phyloP scores from a whole-genome alignment of 2,888 invertebrate species.

The Drosophila paranaensis region DNA sequence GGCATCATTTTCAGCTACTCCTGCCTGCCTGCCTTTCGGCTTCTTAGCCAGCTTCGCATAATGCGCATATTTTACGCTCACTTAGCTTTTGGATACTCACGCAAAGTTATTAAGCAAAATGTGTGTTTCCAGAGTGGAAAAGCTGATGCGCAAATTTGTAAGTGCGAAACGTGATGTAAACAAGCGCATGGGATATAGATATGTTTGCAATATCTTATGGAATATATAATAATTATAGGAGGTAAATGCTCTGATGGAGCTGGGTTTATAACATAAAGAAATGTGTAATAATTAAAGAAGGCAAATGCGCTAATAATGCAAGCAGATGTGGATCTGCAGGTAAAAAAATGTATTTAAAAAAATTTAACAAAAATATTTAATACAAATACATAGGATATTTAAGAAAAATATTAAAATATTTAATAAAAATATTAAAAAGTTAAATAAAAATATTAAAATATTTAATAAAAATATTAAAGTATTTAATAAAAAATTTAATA shows the following conservation, averaged over 20 bases:
- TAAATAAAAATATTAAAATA: too few species aligned
- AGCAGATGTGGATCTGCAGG: too few species aligned
- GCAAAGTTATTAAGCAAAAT: constrained; percentile 34
- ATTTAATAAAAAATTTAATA: too few species aligned
- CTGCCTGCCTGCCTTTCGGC: background rate
- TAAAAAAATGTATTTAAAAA: too few species aligned
- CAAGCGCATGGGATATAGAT: background rate
- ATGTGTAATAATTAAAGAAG: too few species aligned
- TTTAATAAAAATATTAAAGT: too few species aligned
- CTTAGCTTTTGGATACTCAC: constrained; percentile 26
- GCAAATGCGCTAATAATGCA: too few species aligned
- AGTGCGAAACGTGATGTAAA: constrained; percentile 19
- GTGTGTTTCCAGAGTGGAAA: constrained; percentile 1
- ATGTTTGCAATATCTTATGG: background rate
- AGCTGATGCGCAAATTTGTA: background rate
- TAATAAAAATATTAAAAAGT: too few species aligned
- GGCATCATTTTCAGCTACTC: constrained; percentile 48
- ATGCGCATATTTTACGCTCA: constrained; percentile 54
- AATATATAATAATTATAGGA: background rate
- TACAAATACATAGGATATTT: too few species aligned
- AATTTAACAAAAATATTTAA: too few species aligned
- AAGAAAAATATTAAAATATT: too few species aligned
- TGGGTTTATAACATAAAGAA: too few species aligned
- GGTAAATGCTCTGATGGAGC: background rate
- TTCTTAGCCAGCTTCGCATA: constrained; percentile 9